Evolutionary conservation across 2,797 vertebrate species (phyloP), one percentile per base, ranked within the genome.

Genomic region (Protosalanx chinensis): DNA sequence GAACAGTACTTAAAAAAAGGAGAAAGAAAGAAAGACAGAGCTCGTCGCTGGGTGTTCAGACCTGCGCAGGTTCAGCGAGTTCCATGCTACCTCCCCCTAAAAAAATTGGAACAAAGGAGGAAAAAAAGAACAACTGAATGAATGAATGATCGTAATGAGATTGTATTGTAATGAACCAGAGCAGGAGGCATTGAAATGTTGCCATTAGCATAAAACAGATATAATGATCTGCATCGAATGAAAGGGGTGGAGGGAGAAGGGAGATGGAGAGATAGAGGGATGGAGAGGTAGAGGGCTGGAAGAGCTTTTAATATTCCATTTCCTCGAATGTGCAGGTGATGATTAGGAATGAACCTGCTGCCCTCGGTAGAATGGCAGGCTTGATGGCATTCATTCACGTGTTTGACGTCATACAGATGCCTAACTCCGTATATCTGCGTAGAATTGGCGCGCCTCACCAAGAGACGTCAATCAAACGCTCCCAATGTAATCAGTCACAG

Each of bases 401-500:
- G 56, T 29, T 66, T 66, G 35, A 66, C 20, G 64, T 66, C 37
- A 51, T 30, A 27, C 41, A 6, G 41, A 65, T 27, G 27, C 20
- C 37, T 6, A 49, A 27, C 37, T 66, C 3, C 15, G 5, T 41
- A 49, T 41, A 41, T 16, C 41, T 41, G 49, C 18, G 27, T 15
- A 46, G 32, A 23, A 51, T 41, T 41, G 51, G 29, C 27, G 15
- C 18, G 8, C 49, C 65, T 53, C 27, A 1, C 29, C 15, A 8
- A 37, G 37, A 27, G 29, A 30, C 27, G 3, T 20, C 64, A 67
- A 67, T 53, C 46, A 67, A 53, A 18, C 16, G 29, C 1, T 4
- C 46, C 27, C 13, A 69, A 69, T 71, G 73, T 59, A 51, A 66
- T 74, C 49, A 30, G 12, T 58, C 68, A 63, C 76, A 64, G 67